Conservation (phyloP, 2,113 vertebrate species). For the Lycaon pictus region DNA sequence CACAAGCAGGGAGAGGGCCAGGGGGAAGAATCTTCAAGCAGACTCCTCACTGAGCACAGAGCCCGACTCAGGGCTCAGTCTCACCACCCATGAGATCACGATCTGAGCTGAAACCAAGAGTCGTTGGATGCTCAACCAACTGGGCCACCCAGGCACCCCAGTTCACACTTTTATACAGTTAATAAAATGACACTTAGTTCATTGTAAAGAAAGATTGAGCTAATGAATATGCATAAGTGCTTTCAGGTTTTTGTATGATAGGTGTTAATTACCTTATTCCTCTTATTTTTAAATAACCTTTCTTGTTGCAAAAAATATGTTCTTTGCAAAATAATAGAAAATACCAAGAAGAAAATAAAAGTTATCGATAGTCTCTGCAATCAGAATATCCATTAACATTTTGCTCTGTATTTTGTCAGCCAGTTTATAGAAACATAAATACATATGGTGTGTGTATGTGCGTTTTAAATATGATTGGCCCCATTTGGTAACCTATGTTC, state of each 20-base stretch:
- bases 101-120: background rate
- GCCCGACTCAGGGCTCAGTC: background rate
- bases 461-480: background rate
- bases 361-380: background rate
- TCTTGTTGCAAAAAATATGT: conserved; percentile 11
- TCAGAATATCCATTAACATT: background rate
- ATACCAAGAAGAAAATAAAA: background rate
- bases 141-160: background rate
- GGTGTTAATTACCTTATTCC: background rate
- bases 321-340: background rate
- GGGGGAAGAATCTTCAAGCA: background rate
- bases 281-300: conserved; percentile 27
- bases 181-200: background rate
- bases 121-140: background rate
- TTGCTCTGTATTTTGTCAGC: background rate
- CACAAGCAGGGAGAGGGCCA: background rate
- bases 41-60: background rate
- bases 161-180: background rate
- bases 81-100: background rate
- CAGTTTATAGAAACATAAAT: background rate
- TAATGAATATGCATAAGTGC: background rate
- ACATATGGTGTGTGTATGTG: background rate
- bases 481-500: background rate
- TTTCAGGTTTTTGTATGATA: background rate
- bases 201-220: background rate